Percentiles rank a stretch among this genome's conserved stretches.
Conservation (phyloP, 2,113 vertebrate genomes). For the Daboia siamensis region DNA sequence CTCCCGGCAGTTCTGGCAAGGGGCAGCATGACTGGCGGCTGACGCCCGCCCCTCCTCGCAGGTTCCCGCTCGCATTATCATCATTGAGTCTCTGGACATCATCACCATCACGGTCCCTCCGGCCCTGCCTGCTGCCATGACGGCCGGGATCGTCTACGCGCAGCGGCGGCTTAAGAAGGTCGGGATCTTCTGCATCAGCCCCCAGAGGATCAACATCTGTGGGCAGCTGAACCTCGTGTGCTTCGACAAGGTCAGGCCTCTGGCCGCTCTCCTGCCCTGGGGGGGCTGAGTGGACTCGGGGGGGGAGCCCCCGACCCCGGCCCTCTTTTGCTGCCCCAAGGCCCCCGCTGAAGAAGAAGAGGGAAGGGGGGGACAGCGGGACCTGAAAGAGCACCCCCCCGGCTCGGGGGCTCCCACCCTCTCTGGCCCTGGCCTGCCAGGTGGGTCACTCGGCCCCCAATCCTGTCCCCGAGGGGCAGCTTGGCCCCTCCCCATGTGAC, state of each 20-base stretch:
- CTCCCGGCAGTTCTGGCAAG: background rate
- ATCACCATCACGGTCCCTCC: constrained; percentile 98
- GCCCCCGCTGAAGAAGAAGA: background rate
- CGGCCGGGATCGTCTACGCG: constrained; percentile 94
- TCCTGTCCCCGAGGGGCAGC: background rate
- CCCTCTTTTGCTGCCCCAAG: background rate
- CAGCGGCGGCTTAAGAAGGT: constrained; percentile 86
- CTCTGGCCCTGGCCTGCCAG: background rate
- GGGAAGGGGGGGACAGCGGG: background rate
- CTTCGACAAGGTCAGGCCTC: constrained; percentile 88
- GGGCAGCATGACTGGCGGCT: background rate
- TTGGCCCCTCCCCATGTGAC: background rate
- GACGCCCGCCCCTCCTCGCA: constrained; percentile 42
- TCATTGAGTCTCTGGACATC: constrained; percentile 93
- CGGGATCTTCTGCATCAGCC: constrained; percentile 97
- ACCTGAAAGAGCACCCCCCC: no score
- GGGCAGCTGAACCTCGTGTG: constrained; percentile 96
- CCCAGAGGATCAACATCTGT: constrained; percentile 97
- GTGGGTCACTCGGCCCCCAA: background rate
- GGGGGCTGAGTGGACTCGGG: background rate
- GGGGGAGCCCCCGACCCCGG: background rate
- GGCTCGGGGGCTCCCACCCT: no score
- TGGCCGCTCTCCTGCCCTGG: accelerated
- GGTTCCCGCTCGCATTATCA: constrained; percentile 82
- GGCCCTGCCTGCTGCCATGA: constrained; percentile 95